These are phyloP conservation scores for Plebejus argus DNA, from an alignment of 2,888 invertebrate genomes.

Conservation along the genomic window DNA sequence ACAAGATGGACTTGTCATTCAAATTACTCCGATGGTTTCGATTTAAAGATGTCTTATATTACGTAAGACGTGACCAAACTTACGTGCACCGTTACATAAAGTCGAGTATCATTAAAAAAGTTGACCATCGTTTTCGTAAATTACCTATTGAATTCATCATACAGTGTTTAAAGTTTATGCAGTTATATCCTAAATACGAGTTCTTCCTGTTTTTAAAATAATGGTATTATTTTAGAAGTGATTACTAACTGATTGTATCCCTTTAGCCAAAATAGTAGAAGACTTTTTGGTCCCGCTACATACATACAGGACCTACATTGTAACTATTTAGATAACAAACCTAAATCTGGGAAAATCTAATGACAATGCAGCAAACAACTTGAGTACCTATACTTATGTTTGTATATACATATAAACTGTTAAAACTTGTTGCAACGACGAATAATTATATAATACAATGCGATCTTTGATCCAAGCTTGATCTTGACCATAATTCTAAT, in stretches of 20 bases:
- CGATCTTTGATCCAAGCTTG: not conserved
- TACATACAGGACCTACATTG: no score
- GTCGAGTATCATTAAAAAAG: constrained; percentile 10
- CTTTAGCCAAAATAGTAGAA: no score
- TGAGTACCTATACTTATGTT: not conserved
- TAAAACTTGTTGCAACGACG: not conserved
- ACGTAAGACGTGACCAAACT: constrained; percentile 2
- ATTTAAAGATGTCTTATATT: constrained; percentile 14
- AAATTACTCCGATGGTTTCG: constrained; percentile 19
- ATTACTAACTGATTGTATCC: not conserved
- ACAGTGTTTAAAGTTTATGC: not conserved
- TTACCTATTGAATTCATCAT: not conserved
- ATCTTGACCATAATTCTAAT: not conserved
- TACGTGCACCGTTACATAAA: constrained; percentile 23
- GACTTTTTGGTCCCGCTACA: no score
- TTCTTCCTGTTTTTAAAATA: not conserved
- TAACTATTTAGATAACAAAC: no score
- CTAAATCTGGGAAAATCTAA: not conserved
- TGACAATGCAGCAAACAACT: not conserved
- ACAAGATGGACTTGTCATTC: not conserved
- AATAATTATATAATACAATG: not conserved
- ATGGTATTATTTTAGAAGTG: not conserved
- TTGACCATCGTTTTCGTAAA: not conserved
- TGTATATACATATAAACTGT: not conserved
- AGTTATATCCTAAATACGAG: not conserved